Base-by-base conservation (phyloP, 2,797 vertebrate genomes). In the Novumbra hubbsi region DNA sequence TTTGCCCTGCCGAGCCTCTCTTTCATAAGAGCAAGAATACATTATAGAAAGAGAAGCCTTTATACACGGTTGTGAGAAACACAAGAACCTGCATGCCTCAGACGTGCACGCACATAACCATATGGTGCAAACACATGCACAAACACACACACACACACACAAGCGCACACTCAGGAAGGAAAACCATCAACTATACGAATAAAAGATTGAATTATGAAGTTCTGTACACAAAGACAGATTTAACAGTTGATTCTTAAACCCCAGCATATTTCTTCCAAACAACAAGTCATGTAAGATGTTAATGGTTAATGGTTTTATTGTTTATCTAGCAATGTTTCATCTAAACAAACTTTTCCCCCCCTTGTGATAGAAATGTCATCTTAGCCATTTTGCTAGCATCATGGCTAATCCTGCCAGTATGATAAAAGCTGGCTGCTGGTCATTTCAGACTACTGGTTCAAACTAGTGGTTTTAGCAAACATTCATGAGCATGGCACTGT, bases 1-100 rank as follows among this genome's bases (percentile, higher is more conserved):
- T 78, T 62, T 68, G 71, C 30, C 50, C 71, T 63, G 49, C 73
- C 65, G 71, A 72, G 68, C 45, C 30, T 24, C 66, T 74, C 41
- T 73, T 71, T 55, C 30, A 66, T 17, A 71, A 67, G 27, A 79
- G 24, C 27, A 45, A 27, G 55, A 74, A 67, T 50, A 60, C 60
- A 69, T 49, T 30, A 79, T 19, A n/a, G 3, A 64, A 21, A 64
- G 8, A 50, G 28, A 62, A 38, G 70, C 19, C 70, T 68, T 67
- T 67, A n/a, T 21, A n/a, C 57, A 34, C 5, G 27, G 27, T 28
- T 30, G 30, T 19, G 60, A 12, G 21, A 17, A 27, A 57, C 55
- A 21, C 55, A 57, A 65, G 41, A 12, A 45, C 41, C 41, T 45
- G 41, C 41, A 45, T 45, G 12, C 41, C 41, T 12, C 41, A 45